Percentiles rank a stretch among this genome's conserved stretches.
Conservation (phyloP, 2,113 vertebrate species). For the Salvelinus fontinalis region DNA sequence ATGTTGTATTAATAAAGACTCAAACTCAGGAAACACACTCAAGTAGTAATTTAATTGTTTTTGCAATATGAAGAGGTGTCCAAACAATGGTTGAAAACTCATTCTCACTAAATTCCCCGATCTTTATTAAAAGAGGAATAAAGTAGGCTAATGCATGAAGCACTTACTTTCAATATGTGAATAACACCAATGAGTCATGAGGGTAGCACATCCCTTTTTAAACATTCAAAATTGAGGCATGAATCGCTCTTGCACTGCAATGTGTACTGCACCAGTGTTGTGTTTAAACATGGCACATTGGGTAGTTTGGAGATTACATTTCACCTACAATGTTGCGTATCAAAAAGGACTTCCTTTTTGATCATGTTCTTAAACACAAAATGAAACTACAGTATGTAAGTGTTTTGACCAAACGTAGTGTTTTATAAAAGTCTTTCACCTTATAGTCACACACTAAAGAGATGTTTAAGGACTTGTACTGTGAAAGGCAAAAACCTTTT, state of each 20-base stretch:
- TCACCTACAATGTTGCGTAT: not conserved
- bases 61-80: conserved; percentile 36
- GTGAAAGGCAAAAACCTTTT: conserved; percentile 4
- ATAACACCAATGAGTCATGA: not conserved
- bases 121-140: conserved; percentile 20
- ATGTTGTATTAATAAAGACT: conserved; percentile 25
- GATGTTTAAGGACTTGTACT: not conserved
- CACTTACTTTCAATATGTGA: conserved; percentile 6
- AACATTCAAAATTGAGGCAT: conserved; percentile 11
- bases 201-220: not conserved
- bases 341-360: not conserved
- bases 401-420: not conserved
- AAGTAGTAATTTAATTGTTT: conserved; percentile 55
- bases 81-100: conserved; percentile 22
- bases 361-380: not conserved
- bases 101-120: conserved; percentile 4
- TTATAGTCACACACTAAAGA: not conserved
- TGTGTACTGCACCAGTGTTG: not conserved
- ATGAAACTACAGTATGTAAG: not conserved
- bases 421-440: not conserved
- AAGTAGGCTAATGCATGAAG: not conserved
- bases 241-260: not conserved
- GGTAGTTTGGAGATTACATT: not conserved
- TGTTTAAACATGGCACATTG: conserved; percentile 3
- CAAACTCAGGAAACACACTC: conserved; percentile 30